Evolutionary conservation across 2,888 invertebrate species (phyloP).

Genomic region (Rhingia campestris): DNA sequence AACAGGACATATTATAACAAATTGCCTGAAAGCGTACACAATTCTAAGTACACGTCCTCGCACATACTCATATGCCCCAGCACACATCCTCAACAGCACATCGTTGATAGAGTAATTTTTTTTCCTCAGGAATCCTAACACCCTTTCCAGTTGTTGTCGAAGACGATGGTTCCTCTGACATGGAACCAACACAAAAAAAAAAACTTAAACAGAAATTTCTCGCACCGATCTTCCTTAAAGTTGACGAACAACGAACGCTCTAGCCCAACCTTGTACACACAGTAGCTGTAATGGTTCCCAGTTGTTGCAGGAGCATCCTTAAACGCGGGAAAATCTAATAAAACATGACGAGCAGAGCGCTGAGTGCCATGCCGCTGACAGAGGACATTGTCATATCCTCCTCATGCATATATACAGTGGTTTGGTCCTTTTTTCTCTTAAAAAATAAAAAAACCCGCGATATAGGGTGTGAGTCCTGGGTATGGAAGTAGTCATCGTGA

Average conservation of each 20-base stretch:
- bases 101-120: conserved; percentile 68
- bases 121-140: conserved; percentile 13
- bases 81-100: conserved; percentile 60
- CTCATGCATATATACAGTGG: conserved; percentile 50
- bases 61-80: conserved; percentile 11
- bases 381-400: conserved; percentile 69
- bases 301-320: conserved; percentile 58
- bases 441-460: neutral
- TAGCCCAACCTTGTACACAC: conserved; percentile 23
- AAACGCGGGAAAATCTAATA: conserved; percentile 65
- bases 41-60: neutral
- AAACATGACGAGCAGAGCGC: conserved; percentile 70
- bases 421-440: neutral
- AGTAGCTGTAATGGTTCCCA: conserved; percentile 32
- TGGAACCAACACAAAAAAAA: conserved; percentile 39
- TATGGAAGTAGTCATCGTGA: conserved; percentile 44
- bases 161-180: conserved; percentile 48
- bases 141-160: neutral
- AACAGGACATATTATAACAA: conserved; percentile 23
- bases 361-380: conserved; percentile 68
- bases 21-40: conserved; percentile 15
- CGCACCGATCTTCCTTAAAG: conserved; percentile 8
- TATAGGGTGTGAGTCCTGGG: neutral
- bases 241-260: neutral
- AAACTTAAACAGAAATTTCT: conserved; percentile 41